These are phyloP conservation scores for Gerosis bhagava DNA, from an alignment of 2,888 invertebrate genomes.

Conservation along the genomic window DNA sequence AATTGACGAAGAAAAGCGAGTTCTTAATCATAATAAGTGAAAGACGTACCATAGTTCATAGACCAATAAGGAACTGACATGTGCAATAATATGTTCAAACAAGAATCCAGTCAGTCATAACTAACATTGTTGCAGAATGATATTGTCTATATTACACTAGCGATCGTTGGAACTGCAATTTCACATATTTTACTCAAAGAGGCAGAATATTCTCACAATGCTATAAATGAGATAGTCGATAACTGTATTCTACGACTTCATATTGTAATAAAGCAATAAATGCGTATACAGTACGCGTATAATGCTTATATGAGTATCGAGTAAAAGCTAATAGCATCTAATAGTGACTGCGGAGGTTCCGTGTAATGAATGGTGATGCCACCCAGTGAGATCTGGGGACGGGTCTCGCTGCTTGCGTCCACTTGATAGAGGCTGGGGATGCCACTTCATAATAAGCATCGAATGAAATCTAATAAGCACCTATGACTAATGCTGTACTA, in stretches of 20 bases:
- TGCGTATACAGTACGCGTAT: constrained; percentile 29
- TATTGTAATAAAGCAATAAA: constrained; percentile 47
- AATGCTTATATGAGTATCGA: constrained; percentile 30
- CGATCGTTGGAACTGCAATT: constrained; percentile 29
- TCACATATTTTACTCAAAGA: constrained; percentile 34
- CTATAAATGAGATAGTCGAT: constrained; percentile 27
- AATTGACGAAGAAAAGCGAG: too few species aligned
- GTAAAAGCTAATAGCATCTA: constrained; percentile 44
- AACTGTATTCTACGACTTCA: constrained; percentile 33
- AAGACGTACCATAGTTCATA: too few species aligned
- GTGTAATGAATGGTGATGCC: constrained; percentile 48
- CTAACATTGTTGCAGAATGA: constrained; percentile 33
- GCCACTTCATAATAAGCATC: constrained; percentile 3
- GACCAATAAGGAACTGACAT: constrained; percentile 9
- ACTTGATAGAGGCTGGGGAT: constrained; percentile 4
- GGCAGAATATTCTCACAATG: constrained; percentile 32
- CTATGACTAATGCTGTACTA: background rate
- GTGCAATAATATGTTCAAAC: constrained; percentile 9
- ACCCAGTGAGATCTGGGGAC: constrained; percentile 44
- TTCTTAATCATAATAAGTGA: too few species aligned
- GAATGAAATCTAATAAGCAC: background rate
- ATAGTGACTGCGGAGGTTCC: constrained; percentile 39
- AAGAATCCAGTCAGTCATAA: constrained; percentile 15
- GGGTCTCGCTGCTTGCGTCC: background rate
- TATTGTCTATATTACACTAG: constrained; percentile 25